phyloP scores from a whole-genome alignment of 2,888 invertebrate genomes.

The Acanthosepion lycidas region DNA sequence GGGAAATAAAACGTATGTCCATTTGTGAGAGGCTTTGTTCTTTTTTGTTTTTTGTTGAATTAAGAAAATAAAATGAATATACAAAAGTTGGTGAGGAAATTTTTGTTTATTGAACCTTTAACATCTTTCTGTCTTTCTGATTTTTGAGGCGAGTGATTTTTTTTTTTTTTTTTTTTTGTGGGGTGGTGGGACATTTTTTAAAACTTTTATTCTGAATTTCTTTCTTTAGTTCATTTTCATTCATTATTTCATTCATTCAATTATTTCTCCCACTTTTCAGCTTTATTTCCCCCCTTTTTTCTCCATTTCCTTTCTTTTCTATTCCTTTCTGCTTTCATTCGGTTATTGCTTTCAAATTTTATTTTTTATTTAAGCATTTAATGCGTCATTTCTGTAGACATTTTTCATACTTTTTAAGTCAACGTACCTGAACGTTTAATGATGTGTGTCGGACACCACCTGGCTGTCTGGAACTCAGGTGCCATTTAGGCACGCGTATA shows the following conservation, averaged over 20 bases:
- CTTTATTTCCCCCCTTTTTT: not conserved
- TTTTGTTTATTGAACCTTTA: not conserved
- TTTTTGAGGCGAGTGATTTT: too few relatives aligned
- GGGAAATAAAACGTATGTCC: not conserved
- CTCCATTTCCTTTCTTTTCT: not conserved
- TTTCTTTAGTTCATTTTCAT: not conserved
- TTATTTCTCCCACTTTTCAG: not conserved
- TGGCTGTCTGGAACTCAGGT: not conserved
- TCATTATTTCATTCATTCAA: not conserved
- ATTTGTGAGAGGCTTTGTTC: not conserved
- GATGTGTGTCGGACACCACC: not conserved
- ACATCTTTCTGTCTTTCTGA: not conserved
- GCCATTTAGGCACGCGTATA: not conserved
- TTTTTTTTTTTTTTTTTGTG: too few relatives aligned
- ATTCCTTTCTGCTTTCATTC: not conserved
- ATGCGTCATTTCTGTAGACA: not conserved
- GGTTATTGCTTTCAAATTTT: not conserved
- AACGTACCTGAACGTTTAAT: not conserved
- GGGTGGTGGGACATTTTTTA: too few relatives aligned
- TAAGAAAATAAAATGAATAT: not conserved
- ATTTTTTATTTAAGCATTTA: not conserved
- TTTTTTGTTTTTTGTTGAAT: not conserved
- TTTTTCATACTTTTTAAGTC: not conserved
- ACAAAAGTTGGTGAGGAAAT: not conserved
- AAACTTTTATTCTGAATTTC: too few relatives aligned